Evolutionary conservation across 2,113 vertebrate species (phyloP).

Genomic region (Cacatua alba): DNA sequence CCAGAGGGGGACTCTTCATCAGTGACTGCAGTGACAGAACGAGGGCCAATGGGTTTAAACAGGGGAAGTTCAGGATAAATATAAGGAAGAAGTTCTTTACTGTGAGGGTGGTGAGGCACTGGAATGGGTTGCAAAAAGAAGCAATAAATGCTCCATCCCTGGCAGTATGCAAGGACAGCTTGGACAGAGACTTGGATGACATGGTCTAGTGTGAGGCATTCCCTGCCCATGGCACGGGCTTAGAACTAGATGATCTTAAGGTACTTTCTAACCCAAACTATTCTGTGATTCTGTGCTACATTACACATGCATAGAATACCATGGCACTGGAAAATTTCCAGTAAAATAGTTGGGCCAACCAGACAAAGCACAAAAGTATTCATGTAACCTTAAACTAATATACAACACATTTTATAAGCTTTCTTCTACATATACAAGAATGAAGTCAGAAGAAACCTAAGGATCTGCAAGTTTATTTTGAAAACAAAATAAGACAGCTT

Average conservation of each 20-base stretch:
- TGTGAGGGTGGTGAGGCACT: background rate
- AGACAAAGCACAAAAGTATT: background rate
- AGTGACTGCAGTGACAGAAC: background rate
- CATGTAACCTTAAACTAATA: background rate
- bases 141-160: background rate
- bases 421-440: background rate
- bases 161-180: background rate
- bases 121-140: background rate
- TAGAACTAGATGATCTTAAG: background rate
- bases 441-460: background rate
- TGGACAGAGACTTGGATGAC: background rate
- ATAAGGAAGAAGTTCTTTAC: background rate
- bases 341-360: background rate
- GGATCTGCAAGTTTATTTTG: background rate
- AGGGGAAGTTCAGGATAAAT: background rate
- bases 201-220: background rate
- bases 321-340: background rate
- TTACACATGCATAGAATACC: background rate
- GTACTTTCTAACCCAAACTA: background rate
- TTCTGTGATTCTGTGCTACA: background rate
- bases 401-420: background rate
- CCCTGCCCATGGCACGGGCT: background rate
- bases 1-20: background rate
- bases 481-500: background rate
- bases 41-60: background rate